phyloP scores from a whole-genome alignment of 2,888 invertebrate genomes.

The Drosophila kuntzei region DNA sequence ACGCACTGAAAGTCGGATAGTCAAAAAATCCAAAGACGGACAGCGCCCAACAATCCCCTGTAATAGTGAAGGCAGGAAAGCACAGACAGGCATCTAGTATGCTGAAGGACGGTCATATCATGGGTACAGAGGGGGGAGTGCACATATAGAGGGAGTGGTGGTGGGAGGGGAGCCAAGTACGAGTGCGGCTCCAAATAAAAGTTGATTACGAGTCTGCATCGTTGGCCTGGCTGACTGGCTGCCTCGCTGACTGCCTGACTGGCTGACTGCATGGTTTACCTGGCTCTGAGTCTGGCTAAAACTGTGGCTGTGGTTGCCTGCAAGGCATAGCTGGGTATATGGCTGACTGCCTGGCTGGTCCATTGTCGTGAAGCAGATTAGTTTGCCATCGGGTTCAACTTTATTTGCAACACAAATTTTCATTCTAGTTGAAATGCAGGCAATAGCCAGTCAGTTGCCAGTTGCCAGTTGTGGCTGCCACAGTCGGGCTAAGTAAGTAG shows the following conservation, averaged over 20 bases:
- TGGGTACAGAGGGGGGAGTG: conserved; percentile 2
- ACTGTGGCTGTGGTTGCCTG: conserved; percentile 10
- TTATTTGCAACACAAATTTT: conserved; percentile 82
- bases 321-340: conserved; percentile 18
- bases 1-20: conserved; percentile 57
- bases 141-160: background rate
- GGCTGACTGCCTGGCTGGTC: conserved; percentile 47
- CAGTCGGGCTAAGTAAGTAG: conserved; percentile 3
- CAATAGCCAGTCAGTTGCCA: conserved; percentile 44
- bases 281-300: conserved; percentile 1
- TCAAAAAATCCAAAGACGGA: conserved; percentile 52
- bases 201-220: conserved; percentile 72
- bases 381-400: conserved; percentile 82
- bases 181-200: conserved; percentile 62
- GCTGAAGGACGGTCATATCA: conserved; percentile 76
- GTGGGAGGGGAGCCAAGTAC: conserved; percentile 30
- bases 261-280: conserved; percentile 4
- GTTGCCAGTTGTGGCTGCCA: conserved; percentile 12
- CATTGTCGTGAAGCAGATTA: conserved; percentile 81
- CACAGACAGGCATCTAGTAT: conserved; percentile 63
- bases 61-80: conserved; percentile 65
- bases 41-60: conserved; percentile 54
- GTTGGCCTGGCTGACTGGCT: conserved; percentile 32
- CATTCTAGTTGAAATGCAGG: conserved; percentile 74
- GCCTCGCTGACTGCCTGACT: conserved; percentile 30